Percentiles rank a stretch among this genome's conserved stretches.
These are phyloP conservation scores for Semnopithecus entellus DNA, from an alignment of 2,113 vertebrate genomes.

Conservation along the genomic window DNA sequence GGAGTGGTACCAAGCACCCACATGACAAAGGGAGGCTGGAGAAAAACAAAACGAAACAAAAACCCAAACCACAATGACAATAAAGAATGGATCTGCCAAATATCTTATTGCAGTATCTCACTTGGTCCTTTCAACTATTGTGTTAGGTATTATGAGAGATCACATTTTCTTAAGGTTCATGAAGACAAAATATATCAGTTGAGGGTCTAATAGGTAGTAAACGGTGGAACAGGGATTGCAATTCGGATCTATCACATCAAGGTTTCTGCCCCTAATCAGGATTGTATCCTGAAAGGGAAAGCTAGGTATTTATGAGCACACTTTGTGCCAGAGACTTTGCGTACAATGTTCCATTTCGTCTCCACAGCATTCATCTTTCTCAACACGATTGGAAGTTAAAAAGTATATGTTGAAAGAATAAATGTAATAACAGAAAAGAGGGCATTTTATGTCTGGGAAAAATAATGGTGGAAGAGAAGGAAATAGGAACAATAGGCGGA, in stretches of 20 bases:
- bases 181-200: not conserved
- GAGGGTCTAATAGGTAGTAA: not conserved
- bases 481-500: not conserved
- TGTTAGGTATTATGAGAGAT: no score
- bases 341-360: not conserved
- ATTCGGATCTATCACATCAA: not conserved
- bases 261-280: not conserved
- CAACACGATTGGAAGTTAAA: not conserved
- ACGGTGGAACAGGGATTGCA: not conserved
- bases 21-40: not conserved
- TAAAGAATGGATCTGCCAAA: not conserved
- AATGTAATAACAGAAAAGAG: not conserved
- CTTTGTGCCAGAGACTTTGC: not conserved
- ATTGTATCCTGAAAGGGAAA: not conserved
- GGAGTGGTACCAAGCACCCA: rapidly evolving
- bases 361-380: not conserved
- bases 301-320: not conserved
- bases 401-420: not conserved
- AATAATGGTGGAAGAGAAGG: not conserved
- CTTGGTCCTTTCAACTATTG: not conserved
- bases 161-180: not conserved
- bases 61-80: not conserved
- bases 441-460: not conserved
- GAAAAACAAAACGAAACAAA: not conserved
- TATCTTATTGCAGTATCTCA: not conserved